These are phyloP conservation scores for Zhuqinia jingwanae DNA, from an alignment of 2,888 invertebrate species.

Conservation along the genomic window DNA sequence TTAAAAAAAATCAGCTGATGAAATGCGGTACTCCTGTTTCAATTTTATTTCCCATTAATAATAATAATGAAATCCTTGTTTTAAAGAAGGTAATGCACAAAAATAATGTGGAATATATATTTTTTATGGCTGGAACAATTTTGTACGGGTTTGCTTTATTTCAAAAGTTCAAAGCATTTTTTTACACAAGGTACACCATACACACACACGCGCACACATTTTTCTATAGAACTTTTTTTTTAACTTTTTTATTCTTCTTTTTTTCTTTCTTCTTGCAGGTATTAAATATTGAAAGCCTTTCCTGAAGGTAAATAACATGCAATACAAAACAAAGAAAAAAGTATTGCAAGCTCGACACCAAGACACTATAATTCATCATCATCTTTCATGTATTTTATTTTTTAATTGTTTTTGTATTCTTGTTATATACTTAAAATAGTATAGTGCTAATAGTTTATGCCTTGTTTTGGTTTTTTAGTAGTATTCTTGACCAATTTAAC, in stretches of 20 bases:
- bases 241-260: constrained; percentile 10
- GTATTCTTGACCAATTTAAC: no score
- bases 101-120: neutral
- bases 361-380: constrained; percentile 64
- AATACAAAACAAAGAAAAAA: constrained; percentile 48
- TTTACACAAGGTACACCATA: constrained; percentile 53
- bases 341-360: constrained; percentile 67
- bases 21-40: no score
- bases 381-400: neutral
- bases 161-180: constrained; percentile 27
- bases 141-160: constrained; percentile 53
- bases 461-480: no score
- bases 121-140: neutral
- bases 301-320: constrained; percentile 59
- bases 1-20: no score
- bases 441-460: no score
- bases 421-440: no score
- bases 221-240: no score
- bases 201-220: no score
- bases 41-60: no score
- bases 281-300: constrained; percentile 66
- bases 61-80: no score
- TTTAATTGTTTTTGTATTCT: neutral
- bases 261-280: constrained; percentile 7
- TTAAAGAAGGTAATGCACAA: no score